Base-by-base conservation (phyloP, 2,888 invertebrate species). In the Temnothorax rugatulus region DNA sequence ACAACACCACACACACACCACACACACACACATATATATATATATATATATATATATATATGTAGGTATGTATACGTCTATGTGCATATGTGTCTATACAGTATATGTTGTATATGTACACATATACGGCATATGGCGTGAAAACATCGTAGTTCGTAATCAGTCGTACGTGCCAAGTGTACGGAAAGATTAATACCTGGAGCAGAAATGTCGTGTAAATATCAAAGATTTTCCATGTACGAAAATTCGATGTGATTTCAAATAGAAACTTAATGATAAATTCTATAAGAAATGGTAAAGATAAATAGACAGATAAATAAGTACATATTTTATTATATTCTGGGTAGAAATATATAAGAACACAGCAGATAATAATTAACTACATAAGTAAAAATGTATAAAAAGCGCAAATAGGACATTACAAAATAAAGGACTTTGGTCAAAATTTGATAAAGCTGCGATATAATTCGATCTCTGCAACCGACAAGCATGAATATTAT, bases 101-200 rank as follows among this genome's bases (percentile, higher is more conserved):
- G 13, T n/a, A 18, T 52, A 8, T 8, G 7, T 8, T 34, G 0
- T 34, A 18, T 18, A 18, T 50, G 18, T 50, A 50, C 18, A 50
- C 21, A 50, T 63, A 52, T 54, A 7, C 47, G 25, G 64, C 54
- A 59, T 59, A 71, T 18, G 63, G 8, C 25, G 59, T 73, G 47
- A 15, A 71, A 59, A 59, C 47, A 73, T 47, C 34, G 57, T 71
- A 47, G 29, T 38, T 77, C 68, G 68, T 77, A 77, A 77, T 77
- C 54, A 77, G 77, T 68, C 44, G 57, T 59, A 73, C 47, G 73
- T 73, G 79, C 73, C 73, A 73, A 59, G 73, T 57, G 11, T 47
- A 47, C 73, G 38, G 13, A 21, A 59, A 59, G 47, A 71, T 71
- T 81, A 81, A 81, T 73, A 47, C n/a, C 9, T 34, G 29, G 5